Evolutionary conservation across 2,113 vertebrate species (phyloP), one percentile per base, ranked within the genome.

Genomic region (Gnathonemus echidnorhynchus): DNA sequence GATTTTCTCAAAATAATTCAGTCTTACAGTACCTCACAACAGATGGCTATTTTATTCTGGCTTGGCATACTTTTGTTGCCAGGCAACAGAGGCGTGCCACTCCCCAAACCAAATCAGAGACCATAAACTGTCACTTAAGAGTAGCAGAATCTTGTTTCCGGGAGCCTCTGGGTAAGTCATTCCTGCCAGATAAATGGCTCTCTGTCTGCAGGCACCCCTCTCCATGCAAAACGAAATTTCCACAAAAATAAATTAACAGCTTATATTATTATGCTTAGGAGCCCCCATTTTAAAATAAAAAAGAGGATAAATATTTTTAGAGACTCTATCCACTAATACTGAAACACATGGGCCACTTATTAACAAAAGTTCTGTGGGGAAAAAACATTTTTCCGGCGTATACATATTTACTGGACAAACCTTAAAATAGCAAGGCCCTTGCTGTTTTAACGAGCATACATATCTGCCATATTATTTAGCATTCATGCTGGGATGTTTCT

Each of bases 121-220:
- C 93, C 93, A 93, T 95, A 95, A 95, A 95, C 92, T 94, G 94
- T 95, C 94, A 94, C 94, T 96, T 94, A 94, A 94, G 93, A 91
- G 91, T 91, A 92, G 91, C 58, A 94, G 93, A 95, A 95, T 94
- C 92, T 95, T 92, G 90, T 94, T 94, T 91, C 91, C 89, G 89
- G 5, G 62, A 87, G 49, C 90, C 84, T 91, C 92, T 87, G 89
- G 91, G 93, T 90, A 91, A 58, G 92, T 92, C 92, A 92, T 91
- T 89, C 74, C 70, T 77, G 87, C 50, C 39, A 93, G 92, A 88
- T 88, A 90, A 90, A 89, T 35, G 87, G 62, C 48, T 31, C 74
- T 58, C 15, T 52, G 66, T 89, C 87, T 39, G 52, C 90, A 89
- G 53, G 62, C 53, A 80, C 50, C 39, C 35, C 45, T 89, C 89